phyloP scores from a whole-genome alignment of 2,888 invertebrate species.

The Julus scanicus region DNA sequence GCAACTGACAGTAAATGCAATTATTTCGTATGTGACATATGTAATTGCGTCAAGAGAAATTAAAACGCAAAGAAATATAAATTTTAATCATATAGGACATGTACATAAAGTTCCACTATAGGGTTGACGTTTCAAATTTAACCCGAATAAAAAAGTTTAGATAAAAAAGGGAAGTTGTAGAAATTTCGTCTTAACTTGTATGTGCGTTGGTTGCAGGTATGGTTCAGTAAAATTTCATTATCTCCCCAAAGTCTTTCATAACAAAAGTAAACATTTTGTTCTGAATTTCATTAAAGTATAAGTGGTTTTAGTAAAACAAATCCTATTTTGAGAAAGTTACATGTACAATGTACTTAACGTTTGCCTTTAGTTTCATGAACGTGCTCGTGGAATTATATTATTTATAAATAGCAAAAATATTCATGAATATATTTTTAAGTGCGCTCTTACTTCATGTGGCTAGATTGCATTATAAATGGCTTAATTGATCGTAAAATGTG shows the following conservation, averaged over 20 bases:
- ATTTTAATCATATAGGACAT: neutral
- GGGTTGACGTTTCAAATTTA: too few species aligned
- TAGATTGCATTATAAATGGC: neutral
- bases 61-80: neutral
- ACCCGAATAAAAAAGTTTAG: too few species aligned
- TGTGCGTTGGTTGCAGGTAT: too few species aligned
- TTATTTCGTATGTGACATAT: neutral
- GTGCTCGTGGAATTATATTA: neutral
- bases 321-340: neutral
- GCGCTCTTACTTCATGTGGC: neutral
- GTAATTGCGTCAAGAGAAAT: neutral
- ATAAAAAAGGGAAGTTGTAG: too few species aligned
- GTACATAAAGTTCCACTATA: too few species aligned
- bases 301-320: neutral
- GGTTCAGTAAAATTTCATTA: neutral
- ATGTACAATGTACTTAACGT: neutral
- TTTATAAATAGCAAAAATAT: neutral
- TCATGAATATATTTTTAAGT: neutral
- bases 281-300: neutral
- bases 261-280: neutral
- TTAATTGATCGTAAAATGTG: constrained; percentile 10
- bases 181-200: too few species aligned
- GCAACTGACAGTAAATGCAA: neutral
- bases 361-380: too few species aligned
- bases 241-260: neutral